phyloP scores from a whole-genome alignment of 2,888 invertebrate genomes.

The Bombylius major region DNA sequence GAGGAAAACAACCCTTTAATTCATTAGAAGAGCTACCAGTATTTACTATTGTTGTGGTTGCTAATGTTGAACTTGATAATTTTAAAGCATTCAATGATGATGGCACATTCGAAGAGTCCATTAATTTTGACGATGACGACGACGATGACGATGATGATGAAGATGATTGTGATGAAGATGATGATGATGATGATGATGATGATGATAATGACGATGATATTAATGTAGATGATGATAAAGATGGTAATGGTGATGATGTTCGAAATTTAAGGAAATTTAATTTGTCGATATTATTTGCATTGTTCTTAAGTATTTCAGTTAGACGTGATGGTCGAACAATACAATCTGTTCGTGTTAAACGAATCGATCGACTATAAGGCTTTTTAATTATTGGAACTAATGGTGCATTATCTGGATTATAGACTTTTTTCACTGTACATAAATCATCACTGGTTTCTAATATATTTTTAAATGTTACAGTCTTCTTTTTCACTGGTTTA shows the following conservation, averaged over 20 bases:
- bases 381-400: constrained; percentile 51
- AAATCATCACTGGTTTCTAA: constrained; percentile 49
- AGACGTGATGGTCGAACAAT: constrained; percentile 50
- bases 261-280: constrained; percentile 34
- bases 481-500: constrained; percentile 40
- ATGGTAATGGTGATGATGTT: constrained; percentile 7
- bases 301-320: constrained; percentile 48
- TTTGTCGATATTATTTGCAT: constrained; percentile 39
- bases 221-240: constrained; percentile 1
- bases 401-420: constrained; percentile 46
- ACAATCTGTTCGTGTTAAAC: constrained; percentile 44
- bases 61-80: no score
- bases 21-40: background rate
- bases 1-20: background rate
- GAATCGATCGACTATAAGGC: constrained; percentile 43
- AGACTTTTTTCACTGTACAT: constrained; percentile 43
- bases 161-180: background rate
- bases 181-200: constrained; percentile 2
- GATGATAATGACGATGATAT: constrained; percentile 2
- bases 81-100: background rate
- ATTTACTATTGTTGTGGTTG: background rate
- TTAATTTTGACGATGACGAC: background rate
- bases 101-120: no score
- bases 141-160: background rate
- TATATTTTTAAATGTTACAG: constrained; percentile 50